These are phyloP conservation scores for Himalopsyche tibetana DNA, from an alignment of 2,888 invertebrate species.

Conservation along the genomic window DNA sequence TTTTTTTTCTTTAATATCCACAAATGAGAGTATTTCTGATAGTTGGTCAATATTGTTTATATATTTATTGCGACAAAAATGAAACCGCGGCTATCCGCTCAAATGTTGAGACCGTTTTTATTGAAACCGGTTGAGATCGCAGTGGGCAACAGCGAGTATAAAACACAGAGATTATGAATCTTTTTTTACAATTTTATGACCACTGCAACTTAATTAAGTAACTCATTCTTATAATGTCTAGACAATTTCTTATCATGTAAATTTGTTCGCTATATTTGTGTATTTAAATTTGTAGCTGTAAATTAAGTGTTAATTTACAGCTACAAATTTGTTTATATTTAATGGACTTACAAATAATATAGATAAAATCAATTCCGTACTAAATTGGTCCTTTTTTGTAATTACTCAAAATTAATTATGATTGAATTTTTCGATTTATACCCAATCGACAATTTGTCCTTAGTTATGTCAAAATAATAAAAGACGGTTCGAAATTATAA, in stretches of 20 bases:
- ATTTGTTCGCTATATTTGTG: not conserved
- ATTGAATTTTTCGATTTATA: no score
- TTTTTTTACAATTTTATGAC: slow-evolving; percentile 13
- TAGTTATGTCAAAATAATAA: no score
- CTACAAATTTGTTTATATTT: no score
- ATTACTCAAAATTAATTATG: no score
- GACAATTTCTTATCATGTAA: not conserved
- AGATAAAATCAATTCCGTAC: no score
- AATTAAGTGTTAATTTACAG: no score
- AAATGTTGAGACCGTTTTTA: slow-evolving; percentile 11
- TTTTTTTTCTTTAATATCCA: not conserved
- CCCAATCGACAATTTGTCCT: no score
- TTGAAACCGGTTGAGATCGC: slow-evolving; percentile 6
- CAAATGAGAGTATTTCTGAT: not conserved
- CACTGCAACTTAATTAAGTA: not conserved
- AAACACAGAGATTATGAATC: slow-evolving; percentile 5
- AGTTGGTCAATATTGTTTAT: not conserved
- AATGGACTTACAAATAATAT: no score
- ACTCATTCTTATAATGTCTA: not conserved
- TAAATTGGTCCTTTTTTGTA: no score
- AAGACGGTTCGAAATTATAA: no score
- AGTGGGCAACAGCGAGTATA: not conserved
- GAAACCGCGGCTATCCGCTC: not conserved
- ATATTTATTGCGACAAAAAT: slow-evolving; percentile 30
- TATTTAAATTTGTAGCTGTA: not conserved